phyloP scores from a whole-genome alignment of 2,113 vertebrate species.

The Mionectes macconnelli region DNA sequence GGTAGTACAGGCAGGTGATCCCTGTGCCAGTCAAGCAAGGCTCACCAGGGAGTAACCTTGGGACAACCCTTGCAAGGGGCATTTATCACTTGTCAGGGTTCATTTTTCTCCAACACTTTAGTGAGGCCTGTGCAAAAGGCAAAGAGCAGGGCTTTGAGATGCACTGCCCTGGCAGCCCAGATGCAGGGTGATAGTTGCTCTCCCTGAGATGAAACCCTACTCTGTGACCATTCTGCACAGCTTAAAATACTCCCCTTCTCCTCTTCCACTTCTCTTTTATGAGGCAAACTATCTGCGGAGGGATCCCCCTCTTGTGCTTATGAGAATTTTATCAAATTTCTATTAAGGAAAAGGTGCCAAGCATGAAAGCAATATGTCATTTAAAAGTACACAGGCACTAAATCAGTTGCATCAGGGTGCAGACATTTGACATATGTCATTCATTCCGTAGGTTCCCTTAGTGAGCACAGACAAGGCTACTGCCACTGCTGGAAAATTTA shows the following conservation, averaged over 20 bases:
- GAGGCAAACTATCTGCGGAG: not conserved
- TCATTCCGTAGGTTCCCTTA: not conserved
- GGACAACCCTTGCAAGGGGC: fast-evolving
- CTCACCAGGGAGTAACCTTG: not conserved
- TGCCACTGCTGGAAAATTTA: slow-evolving; percentile 15
- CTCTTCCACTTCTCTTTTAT: not conserved
- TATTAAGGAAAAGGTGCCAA: not conserved
- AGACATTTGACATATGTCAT: not conserved
- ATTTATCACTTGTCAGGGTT: not conserved
- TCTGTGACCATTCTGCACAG: not conserved
- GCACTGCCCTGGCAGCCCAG: not conserved
- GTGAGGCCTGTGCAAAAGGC: not conserved
- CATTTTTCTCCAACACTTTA: not conserved
- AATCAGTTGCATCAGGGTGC: not conserved
- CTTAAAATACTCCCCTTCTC: not conserved
- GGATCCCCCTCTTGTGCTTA: not conserved
- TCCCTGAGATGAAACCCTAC: not conserved
- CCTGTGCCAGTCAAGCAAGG: not conserved
- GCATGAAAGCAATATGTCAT: not conserved
- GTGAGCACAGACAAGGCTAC: not conserved
- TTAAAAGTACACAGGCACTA: not conserved
- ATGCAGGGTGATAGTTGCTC: not conserved
- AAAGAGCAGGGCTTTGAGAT: not conserved
- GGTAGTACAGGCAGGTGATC: not conserved
- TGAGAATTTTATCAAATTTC: not conserved